Conservation (phyloP, 2,797 vertebrate species). For the Gymnodraco acuticeps region DNA sequence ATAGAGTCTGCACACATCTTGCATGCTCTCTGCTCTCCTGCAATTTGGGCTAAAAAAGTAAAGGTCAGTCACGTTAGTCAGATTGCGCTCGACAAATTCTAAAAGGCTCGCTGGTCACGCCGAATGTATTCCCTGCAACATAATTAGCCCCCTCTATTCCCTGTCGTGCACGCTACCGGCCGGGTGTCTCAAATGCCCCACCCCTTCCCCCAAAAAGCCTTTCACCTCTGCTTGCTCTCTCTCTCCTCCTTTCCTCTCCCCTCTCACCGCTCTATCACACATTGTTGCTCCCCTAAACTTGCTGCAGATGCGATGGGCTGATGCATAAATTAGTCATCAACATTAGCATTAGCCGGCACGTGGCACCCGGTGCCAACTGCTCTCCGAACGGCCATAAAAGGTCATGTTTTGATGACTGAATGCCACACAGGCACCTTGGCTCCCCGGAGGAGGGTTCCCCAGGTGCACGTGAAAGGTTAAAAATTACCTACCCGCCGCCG, state of each 20-base stretch:
- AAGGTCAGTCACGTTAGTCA: conserved; percentile 84
- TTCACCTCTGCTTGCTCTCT: conserved; percentile 78
- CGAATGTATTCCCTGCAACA: conserved; percentile 85
- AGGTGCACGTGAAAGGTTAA: conserved; percentile 99
- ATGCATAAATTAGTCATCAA: conserved; percentile 97
- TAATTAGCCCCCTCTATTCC: conserved; percentile 85
- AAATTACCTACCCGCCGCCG: conserved; percentile 98
- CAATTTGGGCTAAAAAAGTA: conserved; percentile 80
- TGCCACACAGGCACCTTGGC: conserved; percentile 99
- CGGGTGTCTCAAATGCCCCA: conserved; percentile 72
- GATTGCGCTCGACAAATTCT: conserved; percentile 83
- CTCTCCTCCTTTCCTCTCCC: conserved; percentile 29
- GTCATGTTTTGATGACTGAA: conserved; percentile 99
- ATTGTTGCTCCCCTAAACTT: conserved; percentile 84
- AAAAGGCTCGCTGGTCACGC: conserved; percentile 82
- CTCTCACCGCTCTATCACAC: conserved; percentile 65
- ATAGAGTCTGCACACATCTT: conserved; percentile 80
- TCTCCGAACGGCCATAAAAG: conserved; percentile 99
- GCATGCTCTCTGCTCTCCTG: conserved; percentile 77
- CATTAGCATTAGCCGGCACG: conserved; percentile 95
- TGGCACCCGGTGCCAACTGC: conserved; percentile 96
- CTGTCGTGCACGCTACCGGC: conserved; percentile 66
- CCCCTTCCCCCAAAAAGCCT: conserved; percentile 78
- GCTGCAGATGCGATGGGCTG: conserved; percentile 90
- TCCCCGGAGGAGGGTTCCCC: conserved; percentile 98